Conservation (phyloP, 2,888 invertebrate genomes). For the Tenthredo amoena region DNA sequence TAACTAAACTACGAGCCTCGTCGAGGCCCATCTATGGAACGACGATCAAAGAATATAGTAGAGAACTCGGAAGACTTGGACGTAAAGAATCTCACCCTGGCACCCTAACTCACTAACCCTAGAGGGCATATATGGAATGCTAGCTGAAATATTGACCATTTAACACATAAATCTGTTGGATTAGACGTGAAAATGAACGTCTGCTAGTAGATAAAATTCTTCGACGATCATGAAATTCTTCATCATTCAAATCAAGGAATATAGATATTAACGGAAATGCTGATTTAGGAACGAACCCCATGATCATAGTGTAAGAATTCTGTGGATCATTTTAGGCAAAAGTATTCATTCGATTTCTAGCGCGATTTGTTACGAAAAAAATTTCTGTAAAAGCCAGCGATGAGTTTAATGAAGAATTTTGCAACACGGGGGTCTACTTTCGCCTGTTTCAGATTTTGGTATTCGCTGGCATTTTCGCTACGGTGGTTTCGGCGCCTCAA, state of each 20-base stretch:
- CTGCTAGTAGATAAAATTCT: not conserved
- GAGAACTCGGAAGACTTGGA: not conserved
- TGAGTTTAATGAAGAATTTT: not conserved
- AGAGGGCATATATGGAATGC: not conserved
- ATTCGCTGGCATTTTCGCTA: constrained; percentile 57
- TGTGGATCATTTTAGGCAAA: not conserved
- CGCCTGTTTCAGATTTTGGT: constrained; percentile 40
- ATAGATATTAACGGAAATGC: not conserved
- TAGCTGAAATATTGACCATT: not conserved
- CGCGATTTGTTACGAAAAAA: not conserved
- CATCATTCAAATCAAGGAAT: not conserved
- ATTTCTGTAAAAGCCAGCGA: not conserved
- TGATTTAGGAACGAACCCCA: not conserved
- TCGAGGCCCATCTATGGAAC: not conserved
- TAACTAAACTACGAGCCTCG: too few species aligned
- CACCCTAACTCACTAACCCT: not conserved
- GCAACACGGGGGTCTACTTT: not conserved
- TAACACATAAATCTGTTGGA: not conserved
- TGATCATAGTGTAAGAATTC: not conserved
- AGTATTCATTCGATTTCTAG: not conserved
- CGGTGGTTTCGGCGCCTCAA: constrained; percentile 71
- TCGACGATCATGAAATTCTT: not conserved
- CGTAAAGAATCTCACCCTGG: not conserved
- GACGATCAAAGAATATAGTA: not conserved
- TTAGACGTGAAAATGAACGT: not conserved